Evolutionary conservation across 2,113 vertebrate species (phyloP).

Genomic region (Ammodramus savannarum): DNA sequence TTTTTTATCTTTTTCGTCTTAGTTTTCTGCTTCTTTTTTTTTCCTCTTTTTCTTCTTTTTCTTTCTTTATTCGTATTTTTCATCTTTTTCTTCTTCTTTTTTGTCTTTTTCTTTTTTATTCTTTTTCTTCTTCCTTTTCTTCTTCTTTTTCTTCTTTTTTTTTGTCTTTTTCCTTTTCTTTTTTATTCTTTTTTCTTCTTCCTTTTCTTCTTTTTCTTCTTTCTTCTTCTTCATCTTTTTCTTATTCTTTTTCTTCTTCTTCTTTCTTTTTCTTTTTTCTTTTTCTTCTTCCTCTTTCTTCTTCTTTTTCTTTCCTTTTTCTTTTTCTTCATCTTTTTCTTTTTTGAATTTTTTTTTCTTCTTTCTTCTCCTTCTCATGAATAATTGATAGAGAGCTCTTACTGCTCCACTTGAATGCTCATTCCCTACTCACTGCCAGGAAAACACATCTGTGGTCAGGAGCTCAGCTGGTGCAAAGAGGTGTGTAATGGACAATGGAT

Average conservation of each 20-base stretch:
- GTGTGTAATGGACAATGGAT: not conserved
- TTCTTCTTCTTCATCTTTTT: not conserved
- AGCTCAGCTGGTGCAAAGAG: not conserved
- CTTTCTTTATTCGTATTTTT: too few relatives aligned
- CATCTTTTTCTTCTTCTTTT: not conserved
- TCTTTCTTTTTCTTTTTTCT: not conserved
- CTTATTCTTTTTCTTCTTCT: too few relatives aligned
- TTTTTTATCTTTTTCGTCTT: too few relatives aligned
- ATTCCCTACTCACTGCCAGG: not conserved
- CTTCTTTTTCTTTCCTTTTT: not conserved
- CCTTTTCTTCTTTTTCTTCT: too few relatives aligned
- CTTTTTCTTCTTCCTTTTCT: too few relatives aligned
- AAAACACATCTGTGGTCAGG: not conserved
- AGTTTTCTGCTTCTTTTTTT: too few relatives aligned
- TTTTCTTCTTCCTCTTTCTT: not conserved
- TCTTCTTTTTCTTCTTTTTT: too few relatives aligned
- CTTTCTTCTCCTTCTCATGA: not conserved
- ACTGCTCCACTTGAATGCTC: not conserved
- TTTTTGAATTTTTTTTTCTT: not conserved
- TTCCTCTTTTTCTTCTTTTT: too few relatives aligned
- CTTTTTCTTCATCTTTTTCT: not conserved
- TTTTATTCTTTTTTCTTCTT: too few relatives aligned
- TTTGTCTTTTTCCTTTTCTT: too few relatives aligned
- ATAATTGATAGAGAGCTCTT: not conserved
- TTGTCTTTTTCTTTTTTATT: too few relatives aligned